Evolutionary conservation across 2,888 invertebrate genomes (phyloP).

Genomic region (Pherbina coryleti): DNA sequence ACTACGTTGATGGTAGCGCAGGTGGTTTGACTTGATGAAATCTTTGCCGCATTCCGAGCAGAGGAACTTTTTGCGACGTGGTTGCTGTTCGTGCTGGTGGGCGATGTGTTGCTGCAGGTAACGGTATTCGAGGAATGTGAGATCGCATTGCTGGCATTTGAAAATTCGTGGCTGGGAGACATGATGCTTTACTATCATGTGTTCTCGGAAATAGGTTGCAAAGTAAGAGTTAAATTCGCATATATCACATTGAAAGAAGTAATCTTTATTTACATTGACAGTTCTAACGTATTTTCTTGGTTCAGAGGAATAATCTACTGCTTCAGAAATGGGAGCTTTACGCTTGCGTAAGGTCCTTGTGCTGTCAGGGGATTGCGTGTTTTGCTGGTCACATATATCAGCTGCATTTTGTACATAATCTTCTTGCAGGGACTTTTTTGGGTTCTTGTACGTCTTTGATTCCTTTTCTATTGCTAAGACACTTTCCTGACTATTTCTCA

Average conservation of each 20-base stretch:
- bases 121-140: conserved; percentile 29
- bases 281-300: conserved; percentile 31
- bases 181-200: conserved; percentile 15
- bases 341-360: neutral
- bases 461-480: neutral
- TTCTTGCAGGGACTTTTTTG: neutral
- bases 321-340: neutral
- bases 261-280: conserved; percentile 32
- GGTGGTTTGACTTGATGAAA: conserved; percentile 30
- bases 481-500: neutral
- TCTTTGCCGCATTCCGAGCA: conserved; percentile 30
- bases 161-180: conserved; percentile 32
- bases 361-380: neutral
- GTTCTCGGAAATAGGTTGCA: conserved; percentile 32
- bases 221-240: conserved; percentile 24
- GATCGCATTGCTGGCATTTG: conserved; percentile 21
- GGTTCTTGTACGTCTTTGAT: neutral
- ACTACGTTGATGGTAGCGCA: conserved; percentile 29
- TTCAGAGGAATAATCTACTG: neutral
- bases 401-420: no score
- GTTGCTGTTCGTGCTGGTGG: conserved; percentile 27
- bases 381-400: neutral
- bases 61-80: conserved; percentile 17
- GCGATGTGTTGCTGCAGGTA: conserved; percentile 29
- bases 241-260: conserved; percentile 32